Base-by-base conservation (phyloP, 2,113 vertebrate species). In the Polyodon spathula region DNA sequence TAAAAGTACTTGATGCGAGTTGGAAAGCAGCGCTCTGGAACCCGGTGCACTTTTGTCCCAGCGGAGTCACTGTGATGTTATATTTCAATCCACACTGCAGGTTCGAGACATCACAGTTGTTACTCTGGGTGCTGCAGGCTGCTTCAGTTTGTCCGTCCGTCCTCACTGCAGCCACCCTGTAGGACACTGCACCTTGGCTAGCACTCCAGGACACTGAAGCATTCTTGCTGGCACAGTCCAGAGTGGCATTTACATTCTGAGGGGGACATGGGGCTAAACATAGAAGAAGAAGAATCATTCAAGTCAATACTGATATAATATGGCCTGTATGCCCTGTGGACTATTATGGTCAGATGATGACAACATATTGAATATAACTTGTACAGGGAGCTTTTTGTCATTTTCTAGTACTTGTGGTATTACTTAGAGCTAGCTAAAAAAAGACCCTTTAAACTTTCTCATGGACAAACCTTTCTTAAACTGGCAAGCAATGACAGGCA, bases 251-350 rank as follows among this genome's bases (percentile, higher is more conserved):
- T 37, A 88, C 53, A 14, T 83, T 81, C 61, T 68, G 46, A 12
- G 85, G 87, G 27, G 80, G 63, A 62, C 88, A 90, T 1, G 85
- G 86, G 8, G 77, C 88, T 90, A 43, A 72, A 65, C 68, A 61
- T 63, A 50, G 46, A 68, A 65, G 40, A 37, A 43, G 1, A 14
- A 58, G 17, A 38, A 14, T 37, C 40, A 8, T 14, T 40, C 10
- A 4, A 56, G 12, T 11, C 12, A 8, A 4, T 37, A 17, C 27
- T 37, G 39, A 10, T 10, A 40, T 40, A 15, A 38, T n/a, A 10
- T 40, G 7, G 12, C 37, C 39, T 41, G 37, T 40, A 61, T 8
- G 43, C 43, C 11, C 15, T 12, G 54, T 3, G 37, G 8, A n/a
- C n/a, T n/a, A n/a, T n/a, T n/a, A n/a, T n/a, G n/a, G n/a, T n/a